phyloP scores from a whole-genome alignment of 2,888 invertebrate genomes.

The Melinaea menophilus region DNA sequence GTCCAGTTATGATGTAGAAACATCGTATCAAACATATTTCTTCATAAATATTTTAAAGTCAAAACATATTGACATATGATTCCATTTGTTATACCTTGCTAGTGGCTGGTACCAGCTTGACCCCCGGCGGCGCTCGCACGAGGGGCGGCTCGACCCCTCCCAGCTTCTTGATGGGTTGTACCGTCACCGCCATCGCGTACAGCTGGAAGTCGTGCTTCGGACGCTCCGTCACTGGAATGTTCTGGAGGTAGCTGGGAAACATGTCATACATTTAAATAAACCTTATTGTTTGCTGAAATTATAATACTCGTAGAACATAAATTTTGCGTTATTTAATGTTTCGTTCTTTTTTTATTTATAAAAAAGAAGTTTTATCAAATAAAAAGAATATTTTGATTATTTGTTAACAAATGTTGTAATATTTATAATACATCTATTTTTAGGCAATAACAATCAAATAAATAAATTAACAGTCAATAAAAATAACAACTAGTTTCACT shows the following conservation, averaged over 20 bases:
- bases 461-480: not conserved
- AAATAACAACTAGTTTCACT: constrained; percentile 36
- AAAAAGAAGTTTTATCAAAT: too few species aligned
- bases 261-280: not conserved
- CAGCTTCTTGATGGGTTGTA: constrained; percentile 55
- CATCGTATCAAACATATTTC: too few species aligned
- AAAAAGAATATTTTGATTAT: too few species aligned
- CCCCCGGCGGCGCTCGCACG: constrained; percentile 49
- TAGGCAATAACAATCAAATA: not conserved
- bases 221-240: constrained; percentile 59
- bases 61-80: not conserved
- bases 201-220: constrained; percentile 62
- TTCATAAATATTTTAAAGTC: not conserved
- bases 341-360: too few species aligned
- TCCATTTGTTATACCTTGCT: constrained; percentile 52
- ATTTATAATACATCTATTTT: not conserved
- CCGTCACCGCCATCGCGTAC: constrained; percentile 52
- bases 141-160: constrained; percentile 52
- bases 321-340: too few species aligned
- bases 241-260: constrained; percentile 67
- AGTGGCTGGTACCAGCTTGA: constrained; percentile 59
- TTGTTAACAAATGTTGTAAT: too few species aligned
- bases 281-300: too few species aligned
- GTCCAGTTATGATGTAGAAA: too few species aligned
- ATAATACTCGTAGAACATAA: too few species aligned